Base-by-base conservation (phyloP, 2,888 invertebrate species). In the Macroteleia sp. region DNA sequence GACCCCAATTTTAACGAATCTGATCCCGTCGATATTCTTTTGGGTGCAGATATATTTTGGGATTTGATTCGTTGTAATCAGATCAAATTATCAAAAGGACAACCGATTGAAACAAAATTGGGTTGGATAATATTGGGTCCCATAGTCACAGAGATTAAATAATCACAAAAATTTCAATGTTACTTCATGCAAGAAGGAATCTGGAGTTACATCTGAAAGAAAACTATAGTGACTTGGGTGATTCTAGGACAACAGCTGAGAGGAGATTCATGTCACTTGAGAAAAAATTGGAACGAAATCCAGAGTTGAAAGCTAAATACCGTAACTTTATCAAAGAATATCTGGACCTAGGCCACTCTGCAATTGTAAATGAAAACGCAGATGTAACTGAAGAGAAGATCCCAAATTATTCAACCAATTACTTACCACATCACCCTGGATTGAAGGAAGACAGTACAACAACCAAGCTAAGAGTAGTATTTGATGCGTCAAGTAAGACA, bases 171-270 rank as follows among this genome's bases (percentile, higher is more conserved):
- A 14, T 5, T 42, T 10, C 10, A 42, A 42, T 42, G 42, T 20
- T 42, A 25, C 12, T 44, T 44, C n/a, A 4, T 12, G 12, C 20
- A n/a, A 28, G 16, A 41, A 5, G n/a, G 2, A 1, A n/a, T 41
- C 2, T 80, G 1, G 57, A 61, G 16, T 50, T 77, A n/a, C 74
- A 69, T 4, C 12, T 39, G 8, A 20, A 71, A n/a, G 46, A 44
- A 9, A 46, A 56, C 12, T 42, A 39, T 6, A 17, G 9, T 4
- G 16, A 74, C 9, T 32, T 82, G 2, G 76, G 80, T 6, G 66
- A 73, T 5, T 81, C 79, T 0, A 32, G 2, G 44, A 25, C 12
- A 81, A 74, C 66, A n/a, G n/a, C n/a, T n/a, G n/a, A n/a, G n/a
- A n/a, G n/a, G 39, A 67, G 81, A 4, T 67, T 79, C 6, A 8